phyloP scores from a whole-genome alignment of 2,888 invertebrate genomes.

The Tromatobia lineatoria region DNA sequence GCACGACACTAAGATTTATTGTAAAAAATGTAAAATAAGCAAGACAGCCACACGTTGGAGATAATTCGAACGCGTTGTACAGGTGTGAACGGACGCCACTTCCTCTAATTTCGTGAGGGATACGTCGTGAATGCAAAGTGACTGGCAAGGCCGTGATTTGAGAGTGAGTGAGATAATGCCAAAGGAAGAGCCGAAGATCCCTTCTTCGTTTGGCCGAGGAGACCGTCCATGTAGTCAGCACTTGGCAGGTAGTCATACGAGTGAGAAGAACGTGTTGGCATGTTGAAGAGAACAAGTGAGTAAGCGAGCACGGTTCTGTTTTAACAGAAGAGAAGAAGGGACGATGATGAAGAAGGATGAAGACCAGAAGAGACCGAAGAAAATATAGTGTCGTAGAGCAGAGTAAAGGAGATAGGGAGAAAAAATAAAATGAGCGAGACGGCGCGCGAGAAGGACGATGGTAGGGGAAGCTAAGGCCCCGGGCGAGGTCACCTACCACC shows the following conservation, averaged over 20 bases:
- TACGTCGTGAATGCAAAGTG: slow-evolving; percentile 71
- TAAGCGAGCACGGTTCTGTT: slow-evolving; percentile 50
- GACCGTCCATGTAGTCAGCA: slow-evolving; percentile 40
- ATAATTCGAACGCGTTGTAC: slow-evolving; percentile 54
- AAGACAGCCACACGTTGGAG: slow-evolving; percentile 32
- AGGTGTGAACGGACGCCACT: slow-evolving; percentile 71
- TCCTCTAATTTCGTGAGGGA: slow-evolving; percentile 70
- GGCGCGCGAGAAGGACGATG: slow-evolving; percentile 72
- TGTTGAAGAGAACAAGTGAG: slow-evolving; percentile 56
- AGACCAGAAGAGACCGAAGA: slow-evolving; percentile 50
- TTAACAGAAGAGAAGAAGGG: slow-evolving; percentile 61
- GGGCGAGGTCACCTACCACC: slow-evolving; percentile 85
- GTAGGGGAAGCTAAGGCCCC: slow-evolving; percentile 80
- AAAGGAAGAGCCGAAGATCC: slow-evolving; percentile 14
- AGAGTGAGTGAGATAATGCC: slow-evolving; percentile 55
- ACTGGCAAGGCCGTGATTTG: slow-evolving; percentile 66
- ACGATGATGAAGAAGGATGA: slow-evolving; percentile 56
- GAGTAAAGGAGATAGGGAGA: slow-evolving; percentile 53
- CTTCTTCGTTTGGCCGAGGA: slow-evolving; percentile 33
- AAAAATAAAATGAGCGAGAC: slow-evolving; percentile 60
- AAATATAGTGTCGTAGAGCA: slow-evolving; percentile 43
- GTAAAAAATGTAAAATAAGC: background rate
- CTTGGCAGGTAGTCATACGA: slow-evolving; percentile 78
- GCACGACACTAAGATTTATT: background rate
- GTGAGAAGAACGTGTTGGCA: slow-evolving; percentile 65